These are phyloP conservation scores for Cecropterus lyciades DNA, from an alignment of 1,140 invertebrate genomes.

Conservation along the genomic window DNA sequence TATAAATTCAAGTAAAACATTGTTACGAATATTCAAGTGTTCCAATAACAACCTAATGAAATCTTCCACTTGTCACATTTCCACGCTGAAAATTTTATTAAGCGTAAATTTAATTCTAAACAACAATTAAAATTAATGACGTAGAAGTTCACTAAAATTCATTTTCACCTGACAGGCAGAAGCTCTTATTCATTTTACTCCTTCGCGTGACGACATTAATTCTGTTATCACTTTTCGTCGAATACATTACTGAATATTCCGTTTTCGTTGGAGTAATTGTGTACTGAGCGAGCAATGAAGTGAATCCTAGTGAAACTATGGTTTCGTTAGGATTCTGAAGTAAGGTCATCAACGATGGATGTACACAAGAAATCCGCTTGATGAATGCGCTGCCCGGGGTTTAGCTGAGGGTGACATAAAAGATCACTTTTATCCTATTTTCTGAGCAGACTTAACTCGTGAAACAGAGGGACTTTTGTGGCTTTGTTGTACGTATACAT, in stretches of 20 bases:
- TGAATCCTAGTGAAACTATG: background rate
- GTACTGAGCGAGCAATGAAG: background rate
- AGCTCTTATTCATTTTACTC: background rate
- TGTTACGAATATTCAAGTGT: no score
- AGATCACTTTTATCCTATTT: slow-evolving; percentile 10
- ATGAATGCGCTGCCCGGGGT: slow-evolving; percentile 10
- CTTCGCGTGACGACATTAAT: background rate
- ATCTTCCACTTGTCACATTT: no score
- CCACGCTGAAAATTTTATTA: no score
- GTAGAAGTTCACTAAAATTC: background rate
- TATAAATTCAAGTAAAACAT: no score
- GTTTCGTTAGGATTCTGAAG: background rate
- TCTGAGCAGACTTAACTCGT: background rate
- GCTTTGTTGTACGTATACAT: background rate
- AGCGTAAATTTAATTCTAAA: no score
- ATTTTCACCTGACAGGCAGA: slow-evolving; percentile 7
- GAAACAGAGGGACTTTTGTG: background rate
- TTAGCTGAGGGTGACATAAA: slow-evolving; percentile 7
- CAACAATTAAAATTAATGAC: slow-evolving; percentile 11
- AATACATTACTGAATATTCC: background rate
- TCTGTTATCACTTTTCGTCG: background rate
- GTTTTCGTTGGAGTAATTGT: background rate
- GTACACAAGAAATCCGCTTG: slow-evolving; percentile 4
- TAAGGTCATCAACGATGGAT: slow-evolving; percentile 12
- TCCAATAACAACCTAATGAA: no score